phyloP scores from a whole-genome alignment of 2,888 invertebrate genomes.

The Capitulum mitella region DNA sequence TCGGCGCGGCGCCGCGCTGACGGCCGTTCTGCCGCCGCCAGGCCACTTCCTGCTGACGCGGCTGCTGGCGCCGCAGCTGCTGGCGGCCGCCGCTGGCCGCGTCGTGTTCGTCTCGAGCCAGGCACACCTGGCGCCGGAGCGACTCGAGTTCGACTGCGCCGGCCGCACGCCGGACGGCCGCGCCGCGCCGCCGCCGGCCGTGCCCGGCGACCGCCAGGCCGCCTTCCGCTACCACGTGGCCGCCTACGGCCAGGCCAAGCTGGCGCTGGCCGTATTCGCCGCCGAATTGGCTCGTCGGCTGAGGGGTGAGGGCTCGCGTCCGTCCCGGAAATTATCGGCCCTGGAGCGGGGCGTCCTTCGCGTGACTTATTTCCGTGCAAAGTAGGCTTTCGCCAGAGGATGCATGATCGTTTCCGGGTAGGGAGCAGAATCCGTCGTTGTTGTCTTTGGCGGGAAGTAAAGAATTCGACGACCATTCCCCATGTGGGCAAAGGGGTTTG shows the following conservation, averaged over 20 bases:
- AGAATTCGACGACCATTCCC: too few species aligned
- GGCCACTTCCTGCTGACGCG: constrained; percentile 30
- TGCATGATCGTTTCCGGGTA: too few species aligned
- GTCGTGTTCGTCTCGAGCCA: constrained; percentile 32
- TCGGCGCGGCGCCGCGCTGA: constrained; percentile 40
- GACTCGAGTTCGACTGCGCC: constrained; percentile 27
- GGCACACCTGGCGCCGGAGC: constrained; percentile 27
- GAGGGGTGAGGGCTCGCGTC: too few species aligned
- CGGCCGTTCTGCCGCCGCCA: constrained; percentile 32
- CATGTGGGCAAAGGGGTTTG: too few species aligned
- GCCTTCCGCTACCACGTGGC: constrained; percentile 28
- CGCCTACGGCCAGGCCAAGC: constrained; percentile 33
- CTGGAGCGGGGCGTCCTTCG: too few species aligned
- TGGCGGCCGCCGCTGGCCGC: constrained; percentile 13
- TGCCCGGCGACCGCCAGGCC: background rate
- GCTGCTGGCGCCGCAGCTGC: constrained; percentile 17
- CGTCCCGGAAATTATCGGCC: too few species aligned
- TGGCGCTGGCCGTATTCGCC: constrained; percentile 32
- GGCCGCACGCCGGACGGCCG: background rate
- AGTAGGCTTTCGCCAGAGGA: too few species aligned
- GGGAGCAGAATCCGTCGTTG: too few species aligned
- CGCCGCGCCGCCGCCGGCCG: background rate
- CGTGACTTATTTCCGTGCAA: too few species aligned
- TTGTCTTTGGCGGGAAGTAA: too few species aligned
- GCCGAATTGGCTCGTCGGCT: constrained; percentile 23